Base-by-base conservation (phyloP, 2,113 vertebrate species). In the Leptodactylus fuscus region DNA sequence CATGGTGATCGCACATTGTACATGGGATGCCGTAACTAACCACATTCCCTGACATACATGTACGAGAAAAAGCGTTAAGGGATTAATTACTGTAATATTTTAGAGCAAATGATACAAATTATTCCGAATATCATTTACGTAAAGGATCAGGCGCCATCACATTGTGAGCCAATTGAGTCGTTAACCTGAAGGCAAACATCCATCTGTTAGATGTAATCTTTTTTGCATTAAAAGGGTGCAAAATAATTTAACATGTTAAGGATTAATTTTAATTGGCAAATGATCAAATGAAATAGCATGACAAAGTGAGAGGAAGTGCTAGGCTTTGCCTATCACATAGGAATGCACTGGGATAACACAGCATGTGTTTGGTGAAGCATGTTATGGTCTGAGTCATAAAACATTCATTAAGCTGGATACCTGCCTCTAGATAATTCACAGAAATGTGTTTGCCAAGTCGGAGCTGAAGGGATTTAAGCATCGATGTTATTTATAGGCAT, bases 341-440 rank as follows among this genome's bases (percentile, higher is more conserved):
- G 34, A 53, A 79, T 55, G 46, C 32, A 55, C 8, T 71, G 65
- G 77, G 49, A 36, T 62, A 70, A 29, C 48, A 71, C 41, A 79
- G 83, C n/a, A 18, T 55, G 62, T 44, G 65, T 80, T 81, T 80
- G 18, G 60, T 81, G 76, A 60, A 81, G 77, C 84, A 86, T 73
- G 77, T 60, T 86, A 86, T 86, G 76, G 77, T 62, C 65, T 73
- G 36, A 80, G 76, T 41, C 65, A 81, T 86, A 86, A 86, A 86
- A 86, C 84, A 80, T 81, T 86, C 84, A 86, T 80, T 81, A 86
- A 51, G 77, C 51, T 73, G 76, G 48, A 86, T 86, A 81, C 65
- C 77, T 86, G 76, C 55, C 84, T 79, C 84, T 48, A 71, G 84
- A 80, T 81, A 80, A 86, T 86, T 86, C 36, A 73, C 27, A 81